Base-by-base conservation (phyloP, 2,113 vertebrate genomes). In the Labrus mixtus region DNA sequence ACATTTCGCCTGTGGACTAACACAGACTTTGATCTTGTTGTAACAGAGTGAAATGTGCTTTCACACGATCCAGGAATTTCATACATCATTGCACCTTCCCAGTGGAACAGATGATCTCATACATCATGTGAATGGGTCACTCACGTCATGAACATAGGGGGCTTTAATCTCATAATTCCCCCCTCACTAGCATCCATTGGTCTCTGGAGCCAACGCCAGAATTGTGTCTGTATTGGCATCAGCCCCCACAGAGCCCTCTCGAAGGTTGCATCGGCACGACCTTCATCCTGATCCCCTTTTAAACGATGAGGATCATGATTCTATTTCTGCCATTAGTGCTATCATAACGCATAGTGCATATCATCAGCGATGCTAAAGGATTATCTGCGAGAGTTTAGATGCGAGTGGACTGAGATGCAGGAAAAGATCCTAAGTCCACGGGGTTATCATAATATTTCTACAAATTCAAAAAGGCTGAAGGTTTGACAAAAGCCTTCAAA, bases 271-370 rank as follows among this genome's bases (percentile, higher is more conserved):
- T 71, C 82, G 81, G 77, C 68, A 79, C 33, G 65, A 88, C 82
- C 82, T 84, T 77, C 70, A 59, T 68, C 51, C 77, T 91, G 84
- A 90, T 91, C 86, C 87, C 79, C 82, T 90, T 86, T 87, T 61
- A 63, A 86, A 81, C 20, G 69, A 77, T 80, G 61, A 82, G 75
- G 79, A 82, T 85, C 78, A 88, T 23, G 56, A 46, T 59, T 87
- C 68, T 83, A 63, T 85, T 88, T 89, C 78, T 87, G 70, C 80
- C 75, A 82, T 81, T 79, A 69, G 71, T 74, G 76, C 80, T 81
- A 87, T 85, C 78, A 82, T 69, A 73, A 73, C 78, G 6, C 29
- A 33, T 33, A 33, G 6, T 33, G 29, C 29, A 33, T 33, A 33
- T 6, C 29, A 33, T 33, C 29, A 33, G 6, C 29, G 1, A 33